Base-by-base conservation (phyloP, 2,797 vertebrate genomes). In the Ctenopoma multispine region DNA sequence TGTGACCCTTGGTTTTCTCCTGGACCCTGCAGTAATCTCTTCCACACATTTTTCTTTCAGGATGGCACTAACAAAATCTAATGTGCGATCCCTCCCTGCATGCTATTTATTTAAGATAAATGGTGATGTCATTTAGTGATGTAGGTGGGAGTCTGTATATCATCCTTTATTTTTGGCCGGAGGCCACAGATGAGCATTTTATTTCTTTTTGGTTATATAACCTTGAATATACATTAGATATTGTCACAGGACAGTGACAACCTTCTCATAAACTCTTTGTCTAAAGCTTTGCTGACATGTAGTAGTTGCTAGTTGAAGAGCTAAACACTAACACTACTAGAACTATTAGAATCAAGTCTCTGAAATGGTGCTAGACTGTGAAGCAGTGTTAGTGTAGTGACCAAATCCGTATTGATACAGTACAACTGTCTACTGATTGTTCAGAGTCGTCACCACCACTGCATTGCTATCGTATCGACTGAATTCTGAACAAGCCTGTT, bases 1-100 rank as follows among this genome's bases (percentile, higher is more conserved):
- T 69, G 63, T 77, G 79, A 82, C 79, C 82, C 64, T 62, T 72
- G 56, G 61, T 71, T 75, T 72, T 80, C 65, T 76, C 67, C 63
- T 17, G 23, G 72, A 77, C 83, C 56, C 29, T 59, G 63, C 67
- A 31, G 66, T 81, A 82, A 85, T 84, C 80, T 70, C 67, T 50
- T 63, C 36, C 50, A 40, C 34, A 15, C 13, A 41, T 17, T 4
- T 17, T 41, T 41, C 50, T 41, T 12, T 41, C 4, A 74, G 80
- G 79, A 74, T 72, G 51, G 56, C 4, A n/a, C 70, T 55, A 56
- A 85, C 60, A 65, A 53, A 63, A 72, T 69, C 48, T 34, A 58
- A 72, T 74, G 72, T 31, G 43, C 40, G 38, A 17, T 58, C 31
- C 70, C 46, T 75, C 18, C 7, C n/a, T 12, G 31, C 12, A 4